Evolutionary conservation across 64 coral and sea anemone genomes (phyloP), one percentile per base, ranked within the genome.

Genomic region (Pachyseris speciosa): DNA sequence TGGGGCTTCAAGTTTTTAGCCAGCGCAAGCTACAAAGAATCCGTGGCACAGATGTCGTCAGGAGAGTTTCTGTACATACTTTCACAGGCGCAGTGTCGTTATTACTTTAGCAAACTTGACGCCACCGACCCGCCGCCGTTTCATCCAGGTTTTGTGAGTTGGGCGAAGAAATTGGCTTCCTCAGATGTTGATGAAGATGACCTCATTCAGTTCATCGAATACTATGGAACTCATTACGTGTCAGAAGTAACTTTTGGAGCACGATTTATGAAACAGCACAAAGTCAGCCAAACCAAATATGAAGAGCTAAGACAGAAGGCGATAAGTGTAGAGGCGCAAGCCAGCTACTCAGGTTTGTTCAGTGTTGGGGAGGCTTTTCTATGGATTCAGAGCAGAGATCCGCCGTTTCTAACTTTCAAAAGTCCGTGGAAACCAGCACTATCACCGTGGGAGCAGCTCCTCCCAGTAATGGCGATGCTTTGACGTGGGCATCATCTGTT

Each of bases 381-480:
- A 25, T 88, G 70, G 70, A 88, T 47, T 44, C 20, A 15, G 42
- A 75, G 22, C 69, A 89, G 37, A 76, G 86, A 89, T 40, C 52
- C 11, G 72, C 70, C 0, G 70, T 24, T 63, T 63, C 29, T 37
- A 43, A 75, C 48, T 76, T 88, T 88, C 52, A 71, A 25, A 55
- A 88, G 69, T 55, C 49, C 10, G 86, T 88, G 38, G 69, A 76
- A 44, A 88, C 70, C 5, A 89, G 69, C 51, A 89, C 86, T 19
- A 44, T 89, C 27, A 75, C 86, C 48, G 72, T 89, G 15, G 86
- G 86, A 45, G 86, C 86, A 77, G 86, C 86, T 65, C 86, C 86
- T 44, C 86, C 86, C 2, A 89, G 86, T 44, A 89, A 89, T 20
- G 86, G 86, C 0, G 86, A 89, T 41, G 86, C 86, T 33, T 31